phyloP scores from a whole-genome alignment of 2,888 invertebrate genomes.

The Petrolisthes cinctipes region DNA sequence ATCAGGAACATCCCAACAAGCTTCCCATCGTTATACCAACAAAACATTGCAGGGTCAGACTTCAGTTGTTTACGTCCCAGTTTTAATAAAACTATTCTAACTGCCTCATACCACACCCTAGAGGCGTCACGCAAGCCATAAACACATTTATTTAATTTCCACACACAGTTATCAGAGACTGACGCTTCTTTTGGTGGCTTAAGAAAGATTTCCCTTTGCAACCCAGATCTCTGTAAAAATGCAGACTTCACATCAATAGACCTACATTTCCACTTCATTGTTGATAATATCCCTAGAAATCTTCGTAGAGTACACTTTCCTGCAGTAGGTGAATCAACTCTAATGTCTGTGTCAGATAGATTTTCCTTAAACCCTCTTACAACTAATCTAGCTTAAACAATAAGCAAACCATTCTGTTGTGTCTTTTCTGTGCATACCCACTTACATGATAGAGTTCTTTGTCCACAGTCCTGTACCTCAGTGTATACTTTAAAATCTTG shows the following conservation, averaged over 20 bases:
- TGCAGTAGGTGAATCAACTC: not conserved
- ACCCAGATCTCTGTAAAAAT: not conserved
- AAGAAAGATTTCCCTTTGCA: slow-evolving; percentile 11
- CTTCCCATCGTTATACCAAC: slow-evolving; percentile 13
- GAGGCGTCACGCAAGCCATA: not conserved
- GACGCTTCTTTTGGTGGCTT: not conserved
- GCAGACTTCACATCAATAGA: not conserved
- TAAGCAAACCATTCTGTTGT: not conserved
- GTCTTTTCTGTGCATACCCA: not conserved
- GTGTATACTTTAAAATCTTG: not conserved
- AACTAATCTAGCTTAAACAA: not conserved
- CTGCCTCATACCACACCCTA: not conserved
- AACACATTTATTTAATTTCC: slow-evolving; percentile 17
- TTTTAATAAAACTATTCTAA: not conserved
- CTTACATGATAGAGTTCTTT: not conserved
- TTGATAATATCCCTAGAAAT: not conserved
- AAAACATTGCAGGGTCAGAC: not conserved
- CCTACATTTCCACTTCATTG: not conserved
- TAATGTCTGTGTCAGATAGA: not conserved
- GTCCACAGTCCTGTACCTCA: not conserved
- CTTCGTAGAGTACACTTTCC: not conserved
- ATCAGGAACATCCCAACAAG: not conserved
- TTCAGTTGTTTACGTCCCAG: slow-evolving; percentile 4
- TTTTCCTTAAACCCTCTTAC: not conserved
- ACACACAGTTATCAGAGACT: not conserved